Percentiles rank a stretch among this genome's conserved stretches.
Evolutionary conservation across 2,797 vertebrate species (phyloP).

Genomic region (Syngnathus acus): DNA sequence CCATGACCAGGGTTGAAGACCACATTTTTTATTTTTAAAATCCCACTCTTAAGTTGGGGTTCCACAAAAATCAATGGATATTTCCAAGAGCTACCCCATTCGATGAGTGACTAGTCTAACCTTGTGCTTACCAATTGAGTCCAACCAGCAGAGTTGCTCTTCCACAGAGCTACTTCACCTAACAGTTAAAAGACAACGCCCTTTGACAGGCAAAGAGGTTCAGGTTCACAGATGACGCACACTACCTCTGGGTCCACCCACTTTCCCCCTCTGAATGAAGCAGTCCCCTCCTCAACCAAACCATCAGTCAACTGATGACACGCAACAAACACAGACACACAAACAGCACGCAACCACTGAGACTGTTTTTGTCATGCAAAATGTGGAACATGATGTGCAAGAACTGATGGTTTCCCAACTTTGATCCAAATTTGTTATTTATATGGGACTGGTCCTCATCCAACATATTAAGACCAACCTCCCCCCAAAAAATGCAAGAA

Average conservation of each 20-base stretch:
- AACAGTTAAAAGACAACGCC: conserved; percentile 68
- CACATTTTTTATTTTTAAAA: conserved; percentile 24
- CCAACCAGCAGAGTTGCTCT: conserved; percentile 64
- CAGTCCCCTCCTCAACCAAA: conserved; percentile 26
- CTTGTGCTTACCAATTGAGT: conserved; percentile 73
- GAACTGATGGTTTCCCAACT: background rate
- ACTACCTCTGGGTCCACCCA: conserved; percentile 29
- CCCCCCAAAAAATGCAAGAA: background rate
- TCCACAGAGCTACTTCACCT: conserved; percentile 68
- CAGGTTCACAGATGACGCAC: conserved; percentile 50
- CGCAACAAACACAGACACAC: conserved; percentile 41
- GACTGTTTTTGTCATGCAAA: conserved; percentile 42
- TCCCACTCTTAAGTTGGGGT: conserved; percentile 26
- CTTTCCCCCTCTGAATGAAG: conserved; percentile 28
- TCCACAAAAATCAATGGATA: conserved; percentile 24
- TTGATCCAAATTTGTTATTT: background rate
- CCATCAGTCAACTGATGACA: conserved; percentile 42
- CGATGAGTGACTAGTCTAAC: conserved; percentile 53
- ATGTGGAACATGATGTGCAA: background rate
- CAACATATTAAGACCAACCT: conserved; percentile 9
- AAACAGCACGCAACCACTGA: conserved; percentile 37
- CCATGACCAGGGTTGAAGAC: conserved; percentile 65
- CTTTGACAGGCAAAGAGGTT: conserved; percentile 62
- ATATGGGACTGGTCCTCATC: background rate
- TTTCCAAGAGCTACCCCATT: conserved; percentile 22